Evolutionary conservation across 2,113 vertebrate species (phyloP), one percentile per base, ranked within the genome.

Genomic region (Chloroceryle aenea): DNA sequence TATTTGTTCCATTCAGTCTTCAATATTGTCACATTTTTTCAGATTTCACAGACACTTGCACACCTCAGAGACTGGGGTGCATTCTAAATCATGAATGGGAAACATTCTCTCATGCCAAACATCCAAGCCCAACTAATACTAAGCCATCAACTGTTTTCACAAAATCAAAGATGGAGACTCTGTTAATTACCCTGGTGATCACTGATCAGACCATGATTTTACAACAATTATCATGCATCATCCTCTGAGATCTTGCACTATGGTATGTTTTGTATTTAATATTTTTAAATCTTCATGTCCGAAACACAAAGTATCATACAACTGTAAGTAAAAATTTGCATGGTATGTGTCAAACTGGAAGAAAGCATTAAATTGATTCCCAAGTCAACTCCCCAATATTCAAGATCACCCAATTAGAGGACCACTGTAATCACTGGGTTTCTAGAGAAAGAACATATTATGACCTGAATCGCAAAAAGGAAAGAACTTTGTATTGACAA

Each of bases 341-440:
- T 40, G 69, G 69, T 8, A 18, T 73, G 61, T 73, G 19, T 67
- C 36, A 74, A 62, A 67, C 10, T 19, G 18, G 26, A 74, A 47
- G 32, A 66, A 14, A 25, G 12, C 66, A 18, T 17, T 78, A 34
- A 95, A 81, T 8, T 42, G 26, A 52, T 15, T 85, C 13, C 17
- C 9, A 50, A 45, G 10, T 23, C 42, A 86, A 34, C 25, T 53
- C 10, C 13, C 10, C 2, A 8, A 74, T 88, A 47, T 14, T 75
- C 16, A 17, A 71, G 30, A 71, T 50, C 25, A 52, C 10, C 26
- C 4, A 47, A 4, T 15, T 36, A 42, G 5, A 90, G 36, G 42
- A 4, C 5, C 25, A 72, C 19, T 0, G 0, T 17, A 27, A 20
- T 14, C 40, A 7, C 2, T 85, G 6, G 8, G 4, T 79, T 68